These are phyloP conservation scores for Ameiurus melas DNA, from an alignment of 2,113 vertebrate genomes.

Conservation along the genomic window DNA sequence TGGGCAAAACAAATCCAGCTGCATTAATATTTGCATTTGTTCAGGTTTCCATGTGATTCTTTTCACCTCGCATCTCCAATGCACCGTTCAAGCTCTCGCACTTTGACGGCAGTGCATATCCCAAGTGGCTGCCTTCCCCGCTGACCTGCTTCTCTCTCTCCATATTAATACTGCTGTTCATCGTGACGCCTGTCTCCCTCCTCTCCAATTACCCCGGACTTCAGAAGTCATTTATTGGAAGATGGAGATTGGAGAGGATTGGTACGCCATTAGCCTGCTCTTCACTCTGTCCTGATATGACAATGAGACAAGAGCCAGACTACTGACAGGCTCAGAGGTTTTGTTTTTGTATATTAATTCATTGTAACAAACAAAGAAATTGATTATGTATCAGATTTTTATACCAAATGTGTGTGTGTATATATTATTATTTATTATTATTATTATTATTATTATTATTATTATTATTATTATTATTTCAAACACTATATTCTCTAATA, in stretches of 20 bases:
- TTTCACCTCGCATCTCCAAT: not conserved
- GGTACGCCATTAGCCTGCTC: slow-evolving; percentile 31
- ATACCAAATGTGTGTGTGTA: too few species aligned
- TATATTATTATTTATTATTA: too few species aligned
- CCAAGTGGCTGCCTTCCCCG: slow-evolving; percentile 31
- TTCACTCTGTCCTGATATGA: not conserved
- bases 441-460: too few species aligned
- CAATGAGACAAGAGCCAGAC: slow-evolving; percentile 5
- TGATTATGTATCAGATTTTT: not conserved
- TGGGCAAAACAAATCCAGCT: not conserved
- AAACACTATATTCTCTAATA: not conserved
- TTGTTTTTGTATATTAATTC: not conserved
- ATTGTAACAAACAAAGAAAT: not conserved
- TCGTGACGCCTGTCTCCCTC: slow-evolving; percentile 15
- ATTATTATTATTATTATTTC: not conserved
- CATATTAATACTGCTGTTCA: slow-evolving; percentile 25
- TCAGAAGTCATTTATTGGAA: slow-evolving; percentile 39
- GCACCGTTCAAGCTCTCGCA: not conserved
- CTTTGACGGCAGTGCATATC: slow-evolving; percentile 29
- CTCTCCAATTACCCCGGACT: slow-evolving; percentile 44
- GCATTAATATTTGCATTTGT: not conserved
- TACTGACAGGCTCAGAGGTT: not conserved
- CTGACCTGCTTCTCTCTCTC: slow-evolving; percentile 24
- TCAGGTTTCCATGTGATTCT: not conserved
- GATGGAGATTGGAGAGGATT: slow-evolving; percentile 14